Evolutionary conservation across 2,113 vertebrate genomes (phyloP).

Genomic region (Tringa solitaria): DNA sequence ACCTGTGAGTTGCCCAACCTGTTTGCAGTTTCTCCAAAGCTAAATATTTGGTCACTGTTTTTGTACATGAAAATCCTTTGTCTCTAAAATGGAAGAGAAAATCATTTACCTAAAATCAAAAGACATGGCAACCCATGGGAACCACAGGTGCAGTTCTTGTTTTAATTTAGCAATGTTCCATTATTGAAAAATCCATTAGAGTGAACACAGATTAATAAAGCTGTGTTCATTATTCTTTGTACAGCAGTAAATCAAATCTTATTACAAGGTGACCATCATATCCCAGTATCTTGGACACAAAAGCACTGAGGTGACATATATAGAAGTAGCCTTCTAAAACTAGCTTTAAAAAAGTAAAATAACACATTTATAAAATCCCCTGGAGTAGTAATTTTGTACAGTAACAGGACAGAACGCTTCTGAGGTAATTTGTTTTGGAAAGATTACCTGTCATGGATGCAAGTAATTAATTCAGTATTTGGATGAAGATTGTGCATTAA

Average conservation of each 20-base stretch:
- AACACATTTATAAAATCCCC: background rate
- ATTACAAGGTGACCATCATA: background rate
- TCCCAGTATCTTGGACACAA: background rate
- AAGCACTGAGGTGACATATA: background rate
- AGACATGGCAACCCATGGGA: background rate
- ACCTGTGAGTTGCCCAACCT: background rate
- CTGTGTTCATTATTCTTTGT: background rate
- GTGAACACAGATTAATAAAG: slow-evolving; percentile 6
- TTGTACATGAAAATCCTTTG: background rate
- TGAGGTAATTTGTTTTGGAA: background rate
- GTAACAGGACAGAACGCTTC: background rate
- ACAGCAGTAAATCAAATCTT: background rate
- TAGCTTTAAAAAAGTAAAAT: background rate
- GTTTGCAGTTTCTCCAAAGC: background rate
- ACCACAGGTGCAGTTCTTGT: background rate
- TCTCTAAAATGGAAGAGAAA: background rate
- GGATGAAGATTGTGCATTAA: background rate
- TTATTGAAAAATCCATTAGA: slow-evolving; percentile 1
- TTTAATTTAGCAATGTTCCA: slow-evolving; percentile 20
- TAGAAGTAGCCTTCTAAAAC: background rate
- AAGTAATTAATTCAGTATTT: background rate
- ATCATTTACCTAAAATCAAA: background rate
- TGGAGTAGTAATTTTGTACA: background rate
- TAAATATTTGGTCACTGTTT: background rate
- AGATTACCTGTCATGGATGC: background rate